Evolutionary conservation across 2,888 invertebrate genomes (phyloP).

Genomic region (Lottia gigantea): DNA sequence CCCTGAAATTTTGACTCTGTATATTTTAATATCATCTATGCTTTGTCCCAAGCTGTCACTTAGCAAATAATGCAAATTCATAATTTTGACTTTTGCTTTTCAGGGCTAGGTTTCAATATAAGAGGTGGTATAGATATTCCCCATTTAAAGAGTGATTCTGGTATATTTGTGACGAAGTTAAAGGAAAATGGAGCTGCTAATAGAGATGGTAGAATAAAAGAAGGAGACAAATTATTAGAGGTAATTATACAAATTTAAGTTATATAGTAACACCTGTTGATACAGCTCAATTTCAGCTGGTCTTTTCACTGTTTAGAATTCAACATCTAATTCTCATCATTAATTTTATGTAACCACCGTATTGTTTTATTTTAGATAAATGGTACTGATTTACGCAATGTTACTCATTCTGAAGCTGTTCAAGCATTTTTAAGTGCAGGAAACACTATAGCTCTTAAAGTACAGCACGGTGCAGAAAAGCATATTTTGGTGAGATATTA

Average conservation of each 20-base stretch:
- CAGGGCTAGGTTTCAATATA: slow-evolving; percentile 70
- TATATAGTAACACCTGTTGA: neutral
- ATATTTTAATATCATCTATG: too few relatives aligned
- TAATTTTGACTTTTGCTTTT: slow-evolving; percentile 17
- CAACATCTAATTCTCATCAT: too few relatives aligned
- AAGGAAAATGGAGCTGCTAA: slow-evolving; percentile 66
- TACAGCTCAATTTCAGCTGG: neutral
- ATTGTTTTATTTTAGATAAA: slow-evolving; percentile 55
- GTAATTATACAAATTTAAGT: slow-evolving; percentile 37
- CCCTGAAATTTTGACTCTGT: too few relatives aligned
- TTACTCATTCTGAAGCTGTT: slow-evolving; percentile 64
- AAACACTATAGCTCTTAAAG: slow-evolving; percentile 56
- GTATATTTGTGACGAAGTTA: slow-evolving; percentile 69
- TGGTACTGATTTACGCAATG: slow-evolving; percentile 52
- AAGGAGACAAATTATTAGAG: slow-evolving; percentile 66
- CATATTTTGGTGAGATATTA: slow-evolving; percentile 42
- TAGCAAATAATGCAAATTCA: too few relatives aligned
- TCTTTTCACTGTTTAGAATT: neutral
- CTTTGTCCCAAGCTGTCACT: too few relatives aligned
- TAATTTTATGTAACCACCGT: neutral
- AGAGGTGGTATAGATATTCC: slow-evolving; percentile 67
- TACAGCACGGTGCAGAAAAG: slow-evolving; percentile 59
- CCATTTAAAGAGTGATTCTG: slow-evolving; percentile 66
- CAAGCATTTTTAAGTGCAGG: slow-evolving; percentile 60
- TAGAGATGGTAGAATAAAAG: slow-evolving; percentile 64